These are phyloP conservation scores for Eupithecia abbreviata DNA, from an alignment of 2,888 invertebrate genomes.

Conservation along the genomic window DNA sequence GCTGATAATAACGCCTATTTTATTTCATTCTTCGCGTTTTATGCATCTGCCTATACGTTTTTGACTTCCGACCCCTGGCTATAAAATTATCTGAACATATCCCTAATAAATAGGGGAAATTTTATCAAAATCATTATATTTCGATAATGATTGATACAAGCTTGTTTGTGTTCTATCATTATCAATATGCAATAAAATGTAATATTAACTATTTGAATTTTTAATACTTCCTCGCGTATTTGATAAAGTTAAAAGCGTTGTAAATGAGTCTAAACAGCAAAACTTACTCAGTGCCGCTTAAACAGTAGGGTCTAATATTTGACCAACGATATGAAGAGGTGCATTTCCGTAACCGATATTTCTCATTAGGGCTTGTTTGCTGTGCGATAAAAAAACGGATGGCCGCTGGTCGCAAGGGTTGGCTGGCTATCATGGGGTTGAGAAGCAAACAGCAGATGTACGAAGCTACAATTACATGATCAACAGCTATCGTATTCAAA, in stretches of 20 bases:
- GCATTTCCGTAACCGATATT: constrained; percentile 82
- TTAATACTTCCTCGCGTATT: background rate
- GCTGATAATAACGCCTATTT: constrained; percentile 66
- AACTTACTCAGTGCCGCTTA: constrained; percentile 30
- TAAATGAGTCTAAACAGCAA: constrained; percentile 8
- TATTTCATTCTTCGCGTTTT: constrained; percentile 65
- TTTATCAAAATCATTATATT: constrained; percentile 29
- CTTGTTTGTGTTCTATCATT: background rate
- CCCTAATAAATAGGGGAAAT: constrained; percentile 37
- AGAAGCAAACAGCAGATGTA: constrained; percentile 79
- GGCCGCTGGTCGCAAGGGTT: constrained; percentile 75
- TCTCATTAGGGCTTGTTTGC: constrained; percentile 79
- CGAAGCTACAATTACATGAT: constrained; percentile 76
- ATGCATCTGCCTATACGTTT: constrained; percentile 69
- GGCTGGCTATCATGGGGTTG: constrained; percentile 59
- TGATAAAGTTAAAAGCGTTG: background rate
- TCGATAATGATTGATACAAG: background rate
- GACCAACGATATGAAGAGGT: constrained; percentile 70
- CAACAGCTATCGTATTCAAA: constrained; percentile 80
- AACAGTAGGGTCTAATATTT: constrained; percentile 67
- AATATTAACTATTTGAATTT: background rate
- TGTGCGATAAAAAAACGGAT: constrained; percentile 77
- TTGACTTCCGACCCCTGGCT: constrained; percentile 39
- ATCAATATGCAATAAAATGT: background rate
- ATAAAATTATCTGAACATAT: constrained; percentile 42